A percentile compares a stretch with the other conserved stretches of the same genome.
Evolutionary conservation across 2,888 invertebrate species (phyloP).

Genomic region (Dasysyrphus albostriatus): DNA sequence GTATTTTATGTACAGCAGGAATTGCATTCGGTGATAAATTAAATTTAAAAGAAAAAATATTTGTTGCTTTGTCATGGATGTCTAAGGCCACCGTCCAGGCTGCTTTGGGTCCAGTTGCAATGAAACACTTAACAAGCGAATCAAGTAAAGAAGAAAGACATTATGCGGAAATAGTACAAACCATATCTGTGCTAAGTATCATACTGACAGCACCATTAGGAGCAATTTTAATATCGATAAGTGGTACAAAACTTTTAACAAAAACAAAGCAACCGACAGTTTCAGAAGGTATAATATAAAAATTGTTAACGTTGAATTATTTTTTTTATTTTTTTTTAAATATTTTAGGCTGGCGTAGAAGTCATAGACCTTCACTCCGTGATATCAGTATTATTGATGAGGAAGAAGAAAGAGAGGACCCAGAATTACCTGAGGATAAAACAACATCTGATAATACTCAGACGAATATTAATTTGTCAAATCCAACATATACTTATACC

Average conservation of each 20-base stretch:
- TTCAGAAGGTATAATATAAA: conserved; percentile 85
- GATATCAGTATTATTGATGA: conserved; percentile 95
- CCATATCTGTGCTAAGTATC: conserved; percentile 91
- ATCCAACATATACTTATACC: conserved; percentile 77
- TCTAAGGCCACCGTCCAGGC: conserved; percentile 99
- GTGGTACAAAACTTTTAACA: conserved; percentile 90
- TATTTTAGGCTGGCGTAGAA: conserved; percentile 89
- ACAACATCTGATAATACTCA: conserved; percentile 81
- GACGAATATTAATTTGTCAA: conserved; percentile 80
- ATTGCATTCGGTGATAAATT: conserved; percentile 91
- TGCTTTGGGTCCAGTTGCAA: conserved; percentile 91
- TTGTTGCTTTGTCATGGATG: conserved; percentile 96
- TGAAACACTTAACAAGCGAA: conserved; percentile 86
- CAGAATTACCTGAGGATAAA: conserved; percentile 82
- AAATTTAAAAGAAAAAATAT: conserved; percentile 94
- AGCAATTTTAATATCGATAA: conserved; percentile 91
- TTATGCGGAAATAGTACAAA: conserved; percentile 90
- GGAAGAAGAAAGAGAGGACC: conserved; percentile 88
- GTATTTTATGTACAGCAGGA: conserved; percentile 88
- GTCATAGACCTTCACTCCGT: conserved; percentile 92
- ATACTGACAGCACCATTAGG: conserved; percentile 93
- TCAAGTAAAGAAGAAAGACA: conserved; percentile 84
- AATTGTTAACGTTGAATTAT: not conserved
- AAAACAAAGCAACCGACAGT: conserved; percentile 90
- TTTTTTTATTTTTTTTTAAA: not conserved